Conservation (phyloP, 2,113 vertebrate species). For the Columba livia region DNA sequence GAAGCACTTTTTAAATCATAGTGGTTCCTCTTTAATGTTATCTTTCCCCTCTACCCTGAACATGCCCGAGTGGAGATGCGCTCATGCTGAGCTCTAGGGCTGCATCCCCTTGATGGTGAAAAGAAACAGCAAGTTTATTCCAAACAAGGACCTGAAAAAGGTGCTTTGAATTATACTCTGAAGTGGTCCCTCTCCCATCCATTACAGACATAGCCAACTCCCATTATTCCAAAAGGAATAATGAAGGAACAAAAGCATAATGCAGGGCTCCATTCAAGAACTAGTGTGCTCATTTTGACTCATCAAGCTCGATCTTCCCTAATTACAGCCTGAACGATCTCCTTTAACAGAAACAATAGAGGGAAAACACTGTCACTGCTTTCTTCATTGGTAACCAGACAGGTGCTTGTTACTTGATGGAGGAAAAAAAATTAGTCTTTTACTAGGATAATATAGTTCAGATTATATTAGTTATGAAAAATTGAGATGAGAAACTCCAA, state of each 20-base stretch:
- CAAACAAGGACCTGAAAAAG: background rate
- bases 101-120: background rate
- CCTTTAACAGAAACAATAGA: background rate
- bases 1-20: background rate
- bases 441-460: background rate
- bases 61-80: background rate
- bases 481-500: background rate
- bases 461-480: constrained; percentile 13
- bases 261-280: background rate
- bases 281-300: constrained; percentile 9
- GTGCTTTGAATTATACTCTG: background rate
- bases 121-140: background rate
- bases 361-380: background rate
- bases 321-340: background rate
- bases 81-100: background rate
- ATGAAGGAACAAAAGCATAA: background rate
- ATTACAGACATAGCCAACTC: background rate
- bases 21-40: background rate
- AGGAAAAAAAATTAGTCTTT: background rate
- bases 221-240: constrained; percentile 1
- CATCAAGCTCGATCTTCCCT: background rate
- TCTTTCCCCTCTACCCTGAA: background rate
- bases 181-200: background rate
- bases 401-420: background rate
- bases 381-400: background rate